Base-by-base conservation (phyloP, 2,797 vertebrate species). In the Momotus momota region DNA sequence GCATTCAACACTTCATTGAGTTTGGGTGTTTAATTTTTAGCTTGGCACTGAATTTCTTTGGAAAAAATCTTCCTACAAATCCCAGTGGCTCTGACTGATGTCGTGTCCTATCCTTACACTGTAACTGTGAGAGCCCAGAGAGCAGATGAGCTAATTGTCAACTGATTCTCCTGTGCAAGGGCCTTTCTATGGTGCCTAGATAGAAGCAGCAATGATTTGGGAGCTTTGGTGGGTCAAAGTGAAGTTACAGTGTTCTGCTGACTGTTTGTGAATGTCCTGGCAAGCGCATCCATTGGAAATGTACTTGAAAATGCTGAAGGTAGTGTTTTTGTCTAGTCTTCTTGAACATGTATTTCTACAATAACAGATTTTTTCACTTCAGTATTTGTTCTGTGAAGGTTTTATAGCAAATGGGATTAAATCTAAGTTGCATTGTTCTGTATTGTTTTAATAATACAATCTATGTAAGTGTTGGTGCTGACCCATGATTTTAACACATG, bases 81-180 rank as follows among this genome's bases (percentile, higher is more conserved):
- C 15, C 14, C 40, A 55, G 22, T 82, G 61, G 16, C 22, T 86
- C 35, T 69, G 22, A 26, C 26, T 89, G 57, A 48, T 90, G 33
- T 19, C 20, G 67, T 86, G 62, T 75, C 38, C 40, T 73, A 27
- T 81, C 41, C 31, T 89, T 49, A 41, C 31, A 60, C 27, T 88
- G 67, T 80, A 84, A 88, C 41, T 43, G 55, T 19, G 11, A 87
- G 96, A 96, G 8, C n/a, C 61, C 79, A 71, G 62, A 77, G 38
- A 35, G 25, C 45, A 94, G 70, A 15, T 94, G 67, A 94, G 72
- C 51, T 92, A 57, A 84, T 73, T 95, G 61, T 82, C 40, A 93
- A 51, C 45, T 86, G 55, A 71, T 93, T 94, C 51, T 81, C 16
- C 61, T 65, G 27, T 87, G 40, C 58, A 86, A 91, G 52, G 80